These are phyloP conservation scores for Oceanodroma tethys DNA, from an alignment of 2,113 vertebrate genomes.

Conservation along the genomic window DNA sequence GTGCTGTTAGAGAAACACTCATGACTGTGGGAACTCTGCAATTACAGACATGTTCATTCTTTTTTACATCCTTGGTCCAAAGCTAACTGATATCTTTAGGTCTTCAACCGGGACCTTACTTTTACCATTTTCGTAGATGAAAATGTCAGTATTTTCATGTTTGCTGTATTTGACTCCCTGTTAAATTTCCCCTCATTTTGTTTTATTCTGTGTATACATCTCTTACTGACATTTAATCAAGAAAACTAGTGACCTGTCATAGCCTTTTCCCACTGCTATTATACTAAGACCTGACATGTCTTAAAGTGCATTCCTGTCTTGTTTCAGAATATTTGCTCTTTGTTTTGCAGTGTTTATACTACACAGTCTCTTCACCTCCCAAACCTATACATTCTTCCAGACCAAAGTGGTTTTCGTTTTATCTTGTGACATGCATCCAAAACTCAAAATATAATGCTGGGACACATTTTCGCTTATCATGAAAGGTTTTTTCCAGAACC, in stretches of 20 bases:
- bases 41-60: background rate
- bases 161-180: background rate
- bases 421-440: background rate
- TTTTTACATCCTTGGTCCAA: background rate
- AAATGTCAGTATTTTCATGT: background rate
- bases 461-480: background rate
- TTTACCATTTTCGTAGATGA: background rate
- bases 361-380: background rate
- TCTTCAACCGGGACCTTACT: background rate
- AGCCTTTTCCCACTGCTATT: background rate
- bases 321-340: background rate
- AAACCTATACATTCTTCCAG: background rate
- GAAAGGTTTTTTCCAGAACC: background rate
- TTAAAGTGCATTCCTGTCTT: background rate
- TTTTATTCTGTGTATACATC: background rate
- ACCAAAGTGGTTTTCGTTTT: background rate
- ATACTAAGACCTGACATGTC: background rate
- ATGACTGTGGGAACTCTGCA: background rate
- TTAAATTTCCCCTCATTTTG: background rate
- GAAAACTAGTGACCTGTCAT: background rate
- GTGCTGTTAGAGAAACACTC: background rate
- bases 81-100: background rate
- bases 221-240: background rate
- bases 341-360: background rate
- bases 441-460: background rate